Evolutionary conservation across 2,888 invertebrate species (phyloP).

Genomic region (Loripinus fragilis): DNA sequence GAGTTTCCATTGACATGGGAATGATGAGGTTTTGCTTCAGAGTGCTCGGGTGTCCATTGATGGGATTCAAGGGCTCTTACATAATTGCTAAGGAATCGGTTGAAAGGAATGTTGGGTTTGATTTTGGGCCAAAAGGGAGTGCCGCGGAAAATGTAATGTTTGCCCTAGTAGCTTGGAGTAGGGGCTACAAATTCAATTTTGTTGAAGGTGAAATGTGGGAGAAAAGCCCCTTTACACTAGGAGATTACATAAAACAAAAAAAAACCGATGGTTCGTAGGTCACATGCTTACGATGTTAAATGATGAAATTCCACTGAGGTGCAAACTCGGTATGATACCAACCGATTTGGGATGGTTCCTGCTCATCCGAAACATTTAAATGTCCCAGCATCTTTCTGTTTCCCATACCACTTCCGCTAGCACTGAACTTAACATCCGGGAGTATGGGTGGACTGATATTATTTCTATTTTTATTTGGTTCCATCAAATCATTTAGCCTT

Average conservation of each 20-base stretch:
- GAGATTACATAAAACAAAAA: constrained; percentile 74
- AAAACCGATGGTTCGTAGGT: constrained; percentile 77
- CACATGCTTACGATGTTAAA: constrained; percentile 70
- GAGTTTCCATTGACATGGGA: constrained; percentile 75
- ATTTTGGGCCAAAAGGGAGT: constrained; percentile 74
- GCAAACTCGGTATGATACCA: constrained; percentile 69
- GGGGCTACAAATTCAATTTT: constrained; percentile 76
- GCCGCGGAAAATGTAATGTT: constrained; percentile 77
- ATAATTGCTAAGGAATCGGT: constrained; percentile 74
- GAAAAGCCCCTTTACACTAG: constrained; percentile 74
- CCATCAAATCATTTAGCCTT: constrained; percentile 71
- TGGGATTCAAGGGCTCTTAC: constrained; percentile 79
- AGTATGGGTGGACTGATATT: constrained; percentile 68
- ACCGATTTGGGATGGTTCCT: constrained; percentile 70
- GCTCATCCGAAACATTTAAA: constrained; percentile 67
- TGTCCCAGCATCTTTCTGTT: constrained; percentile 64
- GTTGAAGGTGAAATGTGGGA: constrained; percentile 79
- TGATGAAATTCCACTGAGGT: constrained; percentile 64
- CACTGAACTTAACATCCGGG: constrained; percentile 60
- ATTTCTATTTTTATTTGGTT: constrained; percentile 73
- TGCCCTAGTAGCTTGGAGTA: constrained; percentile 72
- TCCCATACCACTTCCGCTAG: constrained; percentile 66
- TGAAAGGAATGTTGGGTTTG: constrained; percentile 71
- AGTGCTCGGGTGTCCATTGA: constrained; percentile 71
- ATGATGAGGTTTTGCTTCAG: constrained; percentile 67